Evolutionary conservation across 2,888 invertebrate genomes (phyloP), one percentile per base, ranked within the genome.

Genomic region (Machimus rusticus): DNA sequence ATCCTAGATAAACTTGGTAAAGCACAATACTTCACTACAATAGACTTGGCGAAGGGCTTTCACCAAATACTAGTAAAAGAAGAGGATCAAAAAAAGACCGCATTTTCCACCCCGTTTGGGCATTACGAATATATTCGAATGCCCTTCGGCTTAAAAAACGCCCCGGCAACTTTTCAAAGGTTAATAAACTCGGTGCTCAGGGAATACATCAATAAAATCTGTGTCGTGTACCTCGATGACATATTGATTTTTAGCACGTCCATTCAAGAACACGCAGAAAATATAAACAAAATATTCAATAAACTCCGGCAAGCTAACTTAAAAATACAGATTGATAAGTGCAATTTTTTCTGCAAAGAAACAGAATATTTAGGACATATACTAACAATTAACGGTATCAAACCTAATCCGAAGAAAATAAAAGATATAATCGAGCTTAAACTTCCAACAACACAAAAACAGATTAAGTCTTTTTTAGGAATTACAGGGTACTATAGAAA

Each of bases 191-290:
- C 76, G 28, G 76, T 76, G 12, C 31, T 76, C 28, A 31, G 37
- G 9, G 86, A 89, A 5, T 86, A 43, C 55, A 86, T 88, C 9
- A 88, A 88, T 76, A 89, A 86, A 85, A 88, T 87, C 5, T 87
- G 87, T 76, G 86, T 88, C 2, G 85, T 88, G 2, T 37, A 39
- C n/a, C 14, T 78, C 1, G 28, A 74, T 14, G 43, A 78, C 76
- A 88, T 89, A 28, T 39, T 89, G 12, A 66, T 89, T 0, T 89
- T 89, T 16, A 77, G 74, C 89, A 28, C 88, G 88, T 78, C 43
- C 12, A 43, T 43, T 14, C 12, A 43, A 14, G 43, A 43, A 43
- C 43, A 43, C 43, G 43, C 14, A 43, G 14, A 43, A 1, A 43
- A 14, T 14, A 14, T 43, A 43, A 43, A 43, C 12, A 43, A 43